Evolutionary conservation across 2,888 invertebrate genomes (phyloP).

Genomic region (Hyalella azteca): DNA sequence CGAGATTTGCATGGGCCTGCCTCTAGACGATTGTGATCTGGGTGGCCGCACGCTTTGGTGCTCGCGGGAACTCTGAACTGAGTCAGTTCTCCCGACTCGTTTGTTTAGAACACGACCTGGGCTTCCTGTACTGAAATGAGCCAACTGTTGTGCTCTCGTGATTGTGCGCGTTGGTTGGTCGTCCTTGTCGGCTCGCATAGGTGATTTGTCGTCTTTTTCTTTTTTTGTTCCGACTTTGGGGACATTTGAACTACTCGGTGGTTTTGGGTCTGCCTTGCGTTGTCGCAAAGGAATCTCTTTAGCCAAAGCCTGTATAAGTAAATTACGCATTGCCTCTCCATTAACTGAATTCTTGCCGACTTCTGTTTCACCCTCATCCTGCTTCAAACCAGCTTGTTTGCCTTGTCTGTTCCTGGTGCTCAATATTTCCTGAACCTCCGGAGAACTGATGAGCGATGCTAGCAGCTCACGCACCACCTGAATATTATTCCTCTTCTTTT

Average conservation of each 20-base stretch:
- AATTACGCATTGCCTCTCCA: conserved; percentile 34
- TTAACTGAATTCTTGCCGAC: neutral
- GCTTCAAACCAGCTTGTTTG: neutral
- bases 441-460: conserved; percentile 26
- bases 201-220: neutral
- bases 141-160: neutral
- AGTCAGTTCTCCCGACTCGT: neutral
- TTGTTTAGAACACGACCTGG: neutral
- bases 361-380: neutral
- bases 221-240: neutral
- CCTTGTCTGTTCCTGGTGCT: conserved; percentile 23
- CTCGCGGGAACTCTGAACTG: neutral
- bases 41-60: neutral
- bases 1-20: neutral
- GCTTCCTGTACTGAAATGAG: neutral
- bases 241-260: too few species aligned
- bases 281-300: neutral
- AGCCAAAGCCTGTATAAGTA: conserved; percentile 6
- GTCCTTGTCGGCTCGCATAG: neutral
- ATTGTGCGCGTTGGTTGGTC: neutral
- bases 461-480: conserved; percentile 21
- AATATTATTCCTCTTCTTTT: conserved; percentile 28
- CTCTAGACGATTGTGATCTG: neutral
- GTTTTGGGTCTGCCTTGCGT: neutral
- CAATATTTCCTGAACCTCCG: conserved; percentile 28